phyloP scores from a whole-genome alignment of 1,140 invertebrate genomes.

The Calliphora vicina region DNA sequence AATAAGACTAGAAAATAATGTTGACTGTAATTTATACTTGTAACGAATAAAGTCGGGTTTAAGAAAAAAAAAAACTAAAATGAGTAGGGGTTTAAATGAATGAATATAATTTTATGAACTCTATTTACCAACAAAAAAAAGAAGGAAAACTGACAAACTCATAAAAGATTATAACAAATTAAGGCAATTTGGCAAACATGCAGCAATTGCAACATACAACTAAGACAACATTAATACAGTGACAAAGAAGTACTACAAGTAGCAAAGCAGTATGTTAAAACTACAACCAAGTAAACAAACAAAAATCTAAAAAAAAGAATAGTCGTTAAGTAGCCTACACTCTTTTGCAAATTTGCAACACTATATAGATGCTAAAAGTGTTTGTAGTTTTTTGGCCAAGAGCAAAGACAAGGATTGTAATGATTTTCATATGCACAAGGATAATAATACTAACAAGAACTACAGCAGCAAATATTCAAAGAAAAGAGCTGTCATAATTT shows the following conservation, averaged over 20 bases:
- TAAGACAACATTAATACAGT: neutral
- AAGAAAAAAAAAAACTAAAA: too few relatives aligned
- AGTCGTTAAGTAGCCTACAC: neutral
- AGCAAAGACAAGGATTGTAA: neutral
- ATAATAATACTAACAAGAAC: neutral
- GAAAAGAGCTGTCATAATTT: neutral
- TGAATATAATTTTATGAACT: too few relatives aligned
- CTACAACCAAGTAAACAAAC: neutral
- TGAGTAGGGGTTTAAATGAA: too few relatives aligned
- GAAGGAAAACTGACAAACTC: neutral
- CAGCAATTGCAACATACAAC: neutral
- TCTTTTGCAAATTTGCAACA: neutral
- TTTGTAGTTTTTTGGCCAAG: neutral
- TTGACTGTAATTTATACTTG: too few relatives aligned
- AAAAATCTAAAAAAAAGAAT: too few relatives aligned
- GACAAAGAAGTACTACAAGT: neutral
- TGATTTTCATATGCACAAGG: neutral
- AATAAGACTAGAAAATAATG: too few relatives aligned
- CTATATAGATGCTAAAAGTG: neutral
- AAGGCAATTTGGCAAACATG: neutral
- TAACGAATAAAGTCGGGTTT: too few relatives aligned
- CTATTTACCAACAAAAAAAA: too few relatives aligned
- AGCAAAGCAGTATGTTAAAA: neutral
- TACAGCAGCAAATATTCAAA: neutral
- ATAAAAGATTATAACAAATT: neutral